These are phyloP conservation scores for Spheniscus mendiculus DNA, from an alignment of 2,113 vertebrate species.

Conservation along the genomic window DNA sequence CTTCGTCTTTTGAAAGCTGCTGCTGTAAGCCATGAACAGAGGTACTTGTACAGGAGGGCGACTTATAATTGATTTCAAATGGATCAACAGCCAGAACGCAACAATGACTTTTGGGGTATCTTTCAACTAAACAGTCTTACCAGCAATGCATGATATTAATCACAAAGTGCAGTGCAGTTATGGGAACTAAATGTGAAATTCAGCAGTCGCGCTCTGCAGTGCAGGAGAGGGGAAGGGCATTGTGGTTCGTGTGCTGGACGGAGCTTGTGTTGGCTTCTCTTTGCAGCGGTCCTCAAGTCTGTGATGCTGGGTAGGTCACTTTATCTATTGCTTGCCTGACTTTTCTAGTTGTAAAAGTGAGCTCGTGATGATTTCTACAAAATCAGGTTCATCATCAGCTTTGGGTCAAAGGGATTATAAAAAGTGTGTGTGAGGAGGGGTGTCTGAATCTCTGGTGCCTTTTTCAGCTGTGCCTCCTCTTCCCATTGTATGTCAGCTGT, in stretches of 20 bases:
- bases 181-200: neutral
- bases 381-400: neutral
- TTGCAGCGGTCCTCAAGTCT: neutral
- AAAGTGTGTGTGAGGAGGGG: neutral
- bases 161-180: no score
- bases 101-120: neutral
- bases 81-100: neutral
- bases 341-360: neutral
- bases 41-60: neutral
- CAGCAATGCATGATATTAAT: neutral
- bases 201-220: neutral
- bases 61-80: neutral
- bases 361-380: neutral
- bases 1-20: neutral
- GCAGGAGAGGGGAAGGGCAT: neutral
- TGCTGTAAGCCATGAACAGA: neutral
- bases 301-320: neutral
- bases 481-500: accelerated
- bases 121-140: neutral
- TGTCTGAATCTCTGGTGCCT: neutral
- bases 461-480: neutral
- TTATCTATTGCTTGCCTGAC: neutral
- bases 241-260: neutral
- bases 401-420: neutral
- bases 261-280: neutral